These are phyloP conservation scores for Hydrozoanthus gracilis DNA, from an alignment of 92 coral and sea anemone genomes.

Conservation along the genomic window DNA sequence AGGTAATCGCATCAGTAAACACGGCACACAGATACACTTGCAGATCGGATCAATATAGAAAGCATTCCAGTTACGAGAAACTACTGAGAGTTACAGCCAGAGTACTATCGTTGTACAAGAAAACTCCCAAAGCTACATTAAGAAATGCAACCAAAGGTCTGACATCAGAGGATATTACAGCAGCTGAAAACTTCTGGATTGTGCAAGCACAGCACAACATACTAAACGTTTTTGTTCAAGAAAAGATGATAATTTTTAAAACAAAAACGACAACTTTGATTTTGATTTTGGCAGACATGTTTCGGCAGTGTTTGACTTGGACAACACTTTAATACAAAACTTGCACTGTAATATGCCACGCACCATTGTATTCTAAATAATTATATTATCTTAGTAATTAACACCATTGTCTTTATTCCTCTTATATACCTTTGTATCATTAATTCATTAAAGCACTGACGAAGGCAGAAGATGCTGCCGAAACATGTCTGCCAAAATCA, in stretches of 20 bases:
- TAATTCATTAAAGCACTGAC: too few relatives aligned
- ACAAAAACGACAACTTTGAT: too few relatives aligned
- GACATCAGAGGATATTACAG: conserved; percentile 35
- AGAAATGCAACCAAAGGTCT: conserved; percentile 47
- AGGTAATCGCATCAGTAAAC: background rate
- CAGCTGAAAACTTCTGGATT: conserved; percentile 72
- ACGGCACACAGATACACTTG: conserved; percentile 20
- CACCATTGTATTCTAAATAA: too few relatives aligned
- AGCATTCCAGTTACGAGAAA: conserved; percentile 50
- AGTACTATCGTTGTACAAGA: conserved; percentile 46
- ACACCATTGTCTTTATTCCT: too few relatives aligned
- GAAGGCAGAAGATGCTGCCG: too few relatives aligned
- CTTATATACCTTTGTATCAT: too few relatives aligned
- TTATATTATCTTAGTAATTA: too few relatives aligned
- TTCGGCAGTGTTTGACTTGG: too few relatives aligned
- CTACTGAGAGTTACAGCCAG: conserved; percentile 66
- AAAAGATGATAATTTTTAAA: conserved; percentile 54
- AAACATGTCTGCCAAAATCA: too few relatives aligned
- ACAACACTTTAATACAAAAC: too few relatives aligned
- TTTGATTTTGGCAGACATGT: too few relatives aligned
- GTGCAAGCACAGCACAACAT: conserved; percentile 56
- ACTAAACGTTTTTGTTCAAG: conserved; percentile 66
- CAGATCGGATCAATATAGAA: conserved; percentile 36
- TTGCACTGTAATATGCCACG: too few relatives aligned
- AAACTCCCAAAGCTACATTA: conserved; percentile 54